Evolutionary conservation across 2,113 vertebrate genomes (phyloP), one percentile per base, ranked within the genome.

Genomic region (Pipra filicauda): DNA sequence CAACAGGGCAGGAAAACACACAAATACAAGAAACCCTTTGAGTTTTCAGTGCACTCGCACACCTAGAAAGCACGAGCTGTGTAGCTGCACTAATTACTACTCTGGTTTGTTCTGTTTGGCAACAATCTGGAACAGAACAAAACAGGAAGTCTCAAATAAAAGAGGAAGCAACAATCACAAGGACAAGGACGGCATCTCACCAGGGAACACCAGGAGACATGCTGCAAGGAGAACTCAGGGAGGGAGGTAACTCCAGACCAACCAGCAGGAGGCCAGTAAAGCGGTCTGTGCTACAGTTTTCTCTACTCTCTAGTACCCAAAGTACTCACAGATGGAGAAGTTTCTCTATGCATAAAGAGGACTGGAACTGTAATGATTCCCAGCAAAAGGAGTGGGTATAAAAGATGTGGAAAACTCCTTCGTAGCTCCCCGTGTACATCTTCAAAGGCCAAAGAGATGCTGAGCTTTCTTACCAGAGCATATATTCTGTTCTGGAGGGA

Each of bases 361-460:
- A 44, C 8, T n/a, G 37, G 26, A 89, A 54, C 20, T 62, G 30
- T 78, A 93, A 8, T 6, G 31, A 62, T n/a, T 77, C 26, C n/a
- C 43, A 75, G 44, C 20, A 51, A 78, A 75, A 65, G 21, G 19
- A 72, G 33, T 16, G 22, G 27, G 11, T 65, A 30, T 27, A 31
- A 94, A 73, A 82, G 12, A 22, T 82, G 20, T 27, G 19, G 58
- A 46, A 66, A 35, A 65, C 33, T 82, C 74, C 62, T 75, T 51
- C 75, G 58, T 8, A 89, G 31, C 48, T 77, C 26, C 30, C 55
- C 28, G 5, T 33, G 51, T 35, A 55, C 51, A 44, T 35, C 62
- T 88, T 79, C 80, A 89, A 93, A 91, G 69, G 30, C 72, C 76
- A 65, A 76, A 93, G 35, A 62, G n/a, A 58, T 44, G 72, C 67